These are phyloP conservation scores for Chrysaora quinquecirrha DNA, from an alignment of 30 jellyfish, hydroid and myxozoan species.

Conservation along the genomic window DNA sequence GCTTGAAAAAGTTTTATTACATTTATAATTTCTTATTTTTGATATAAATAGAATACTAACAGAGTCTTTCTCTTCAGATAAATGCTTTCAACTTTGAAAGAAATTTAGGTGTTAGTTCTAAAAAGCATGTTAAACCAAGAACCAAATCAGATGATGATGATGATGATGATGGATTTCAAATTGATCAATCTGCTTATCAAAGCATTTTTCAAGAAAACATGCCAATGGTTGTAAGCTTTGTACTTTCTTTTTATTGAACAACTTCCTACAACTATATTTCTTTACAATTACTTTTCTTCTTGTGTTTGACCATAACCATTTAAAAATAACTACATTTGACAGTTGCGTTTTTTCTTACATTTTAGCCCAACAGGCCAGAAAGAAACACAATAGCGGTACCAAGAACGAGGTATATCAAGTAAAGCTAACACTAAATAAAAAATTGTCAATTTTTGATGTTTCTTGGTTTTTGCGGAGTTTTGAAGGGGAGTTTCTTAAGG, in stretches of 20 bases:
- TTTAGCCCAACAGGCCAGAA: constrained; percentile 31
- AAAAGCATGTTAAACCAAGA: not conserved
- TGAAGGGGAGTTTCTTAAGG: not conserved
- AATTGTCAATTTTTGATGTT: not conserved
- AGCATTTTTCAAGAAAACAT: constrained; percentile 27
- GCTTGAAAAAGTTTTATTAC: too few relatives aligned
- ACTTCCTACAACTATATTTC: not conserved
- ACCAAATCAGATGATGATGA: not conserved
- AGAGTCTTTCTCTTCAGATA: not conserved
- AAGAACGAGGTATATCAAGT: constrained; percentile 1
- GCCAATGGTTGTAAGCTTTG: constrained; percentile 36
- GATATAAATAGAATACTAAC: not conserved
- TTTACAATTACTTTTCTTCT: too few relatives aligned
- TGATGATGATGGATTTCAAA: constrained; percentile 18
- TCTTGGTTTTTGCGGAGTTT: not conserved
- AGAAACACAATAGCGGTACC: constrained; percentile 51
- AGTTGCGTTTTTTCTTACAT: not conserved
- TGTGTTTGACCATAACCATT: not conserved
- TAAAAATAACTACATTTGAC: not conserved
- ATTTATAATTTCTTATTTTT: too few relatives aligned
- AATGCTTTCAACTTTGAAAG: constrained; percentile 7
- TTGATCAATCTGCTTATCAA: constrained; percentile 41
- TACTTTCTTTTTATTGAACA: not conserved
- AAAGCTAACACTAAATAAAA: too few relatives aligned
- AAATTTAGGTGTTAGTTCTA: not conserved